These are phyloP conservation scores for Cyanistes caeruleus DNA, from an alignment of 2,113 vertebrate genomes.

Conservation along the genomic window DNA sequence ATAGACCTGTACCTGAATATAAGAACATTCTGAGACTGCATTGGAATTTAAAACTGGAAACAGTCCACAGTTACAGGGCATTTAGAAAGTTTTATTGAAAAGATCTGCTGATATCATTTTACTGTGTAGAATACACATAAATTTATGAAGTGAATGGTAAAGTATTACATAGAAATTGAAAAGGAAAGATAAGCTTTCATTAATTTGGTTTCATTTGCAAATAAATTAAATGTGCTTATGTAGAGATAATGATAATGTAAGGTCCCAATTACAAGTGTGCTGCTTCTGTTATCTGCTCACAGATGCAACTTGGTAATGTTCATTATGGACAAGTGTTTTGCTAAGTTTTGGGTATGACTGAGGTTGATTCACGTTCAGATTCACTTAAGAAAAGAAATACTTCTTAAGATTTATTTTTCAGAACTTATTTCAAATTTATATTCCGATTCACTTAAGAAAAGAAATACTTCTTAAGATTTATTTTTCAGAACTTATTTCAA, in stretches of 20 bases:
- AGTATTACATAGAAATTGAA: neutral
- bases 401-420: neutral
- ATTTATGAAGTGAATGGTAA: neutral
- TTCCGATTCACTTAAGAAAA: neutral
- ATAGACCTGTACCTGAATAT: neutral
- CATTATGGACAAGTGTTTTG: neutral
- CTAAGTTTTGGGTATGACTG: neutral
- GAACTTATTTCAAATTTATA: neutral
- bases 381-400: neutral
- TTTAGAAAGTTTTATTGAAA: neutral
- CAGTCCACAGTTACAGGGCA: neutral
- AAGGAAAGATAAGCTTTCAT: neutral
- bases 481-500: neutral
- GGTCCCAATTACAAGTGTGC: neutral
- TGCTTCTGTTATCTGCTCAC: neutral
- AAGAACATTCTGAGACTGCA: neutral
- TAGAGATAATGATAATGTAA: neutral
- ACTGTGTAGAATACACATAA: neutral
- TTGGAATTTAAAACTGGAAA: neutral
- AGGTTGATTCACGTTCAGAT: neutral
- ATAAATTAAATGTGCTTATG: neutral
- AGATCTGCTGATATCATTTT: neutral
- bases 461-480: neutral
- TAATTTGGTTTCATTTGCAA: neutral
- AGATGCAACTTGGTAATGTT: neutral